Conservation (phyloP, 2,888 invertebrate species). For the Eubasilissa splendida region DNA sequence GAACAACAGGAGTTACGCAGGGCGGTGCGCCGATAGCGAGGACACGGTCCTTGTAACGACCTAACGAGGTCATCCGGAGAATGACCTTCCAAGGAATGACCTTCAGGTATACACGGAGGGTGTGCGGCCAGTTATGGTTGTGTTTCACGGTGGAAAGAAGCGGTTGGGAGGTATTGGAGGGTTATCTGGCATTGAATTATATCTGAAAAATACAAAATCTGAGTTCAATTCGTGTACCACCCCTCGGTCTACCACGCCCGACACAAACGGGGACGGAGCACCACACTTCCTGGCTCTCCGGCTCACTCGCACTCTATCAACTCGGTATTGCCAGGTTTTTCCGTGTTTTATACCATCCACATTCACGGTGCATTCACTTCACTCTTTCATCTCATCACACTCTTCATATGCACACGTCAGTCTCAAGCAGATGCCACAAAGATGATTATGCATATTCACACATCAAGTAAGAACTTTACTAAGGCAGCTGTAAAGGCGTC, state of each 20-base stretch:
- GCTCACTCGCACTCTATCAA: background rate
- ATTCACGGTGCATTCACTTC: no score
- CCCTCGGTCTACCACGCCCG: background rate
- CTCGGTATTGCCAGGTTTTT: no score
- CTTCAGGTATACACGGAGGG: slow-evolving; percentile 1
- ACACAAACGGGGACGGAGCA: background rate
- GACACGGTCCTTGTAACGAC: background rate
- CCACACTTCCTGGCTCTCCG: background rate
- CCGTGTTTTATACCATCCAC: background rate
- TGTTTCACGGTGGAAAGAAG: slow-evolving; percentile 36
- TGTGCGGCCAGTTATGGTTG: slow-evolving; percentile 11
- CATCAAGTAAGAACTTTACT: no score
- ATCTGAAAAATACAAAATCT: slow-evolving; percentile 50
- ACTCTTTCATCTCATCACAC: no score
- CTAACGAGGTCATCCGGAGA: background rate
- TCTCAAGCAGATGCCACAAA: no score
- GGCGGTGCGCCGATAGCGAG: slow-evolving; percentile 14
- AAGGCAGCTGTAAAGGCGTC: no score
- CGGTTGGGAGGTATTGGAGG: slow-evolving; percentile 36
- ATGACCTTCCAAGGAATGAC: background rate
- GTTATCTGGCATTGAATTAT: slow-evolving; percentile 39
- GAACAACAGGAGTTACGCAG: background rate
- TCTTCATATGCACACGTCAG: no score
- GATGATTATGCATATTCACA: no score
- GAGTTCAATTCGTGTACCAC: slow-evolving; percentile 14